A percentile compares a stretch with the other conserved stretches of the same genome.
These are phyloP conservation scores for Philopedon plagiatum DNA, from an alignment of 2,888 invertebrate genomes.

Conservation along the genomic window DNA sequence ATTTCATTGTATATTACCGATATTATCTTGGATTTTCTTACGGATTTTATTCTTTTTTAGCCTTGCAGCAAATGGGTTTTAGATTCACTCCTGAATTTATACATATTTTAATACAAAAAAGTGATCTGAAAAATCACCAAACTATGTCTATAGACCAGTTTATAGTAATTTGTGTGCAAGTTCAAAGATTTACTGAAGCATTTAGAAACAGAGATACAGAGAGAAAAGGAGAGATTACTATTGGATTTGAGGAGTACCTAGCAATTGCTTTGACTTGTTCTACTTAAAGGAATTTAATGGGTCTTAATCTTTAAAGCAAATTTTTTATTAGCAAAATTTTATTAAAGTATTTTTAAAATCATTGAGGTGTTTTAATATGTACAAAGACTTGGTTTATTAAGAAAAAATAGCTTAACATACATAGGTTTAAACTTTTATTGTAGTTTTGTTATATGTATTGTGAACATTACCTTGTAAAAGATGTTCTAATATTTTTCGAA, in stretches of 20 bases:
- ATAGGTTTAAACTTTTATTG: constrained; percentile 30
- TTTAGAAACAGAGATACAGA: constrained; percentile 86
- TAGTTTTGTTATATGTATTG: constrained; percentile 27
- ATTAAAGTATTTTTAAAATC: not conserved
- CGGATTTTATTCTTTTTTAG: constrained; percentile 66
- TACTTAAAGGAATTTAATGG: constrained; percentile 48
- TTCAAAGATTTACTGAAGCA: constrained; percentile 90
- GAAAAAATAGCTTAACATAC: constrained; percentile 13
- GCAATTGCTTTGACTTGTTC: constrained; percentile 85
- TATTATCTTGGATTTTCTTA: not conserved
- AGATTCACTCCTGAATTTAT: constrained; percentile 85
- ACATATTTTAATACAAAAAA: constrained; percentile 78
- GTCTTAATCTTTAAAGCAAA: not conserved
- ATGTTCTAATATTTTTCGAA: constrained; percentile 14
- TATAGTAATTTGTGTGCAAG: constrained; percentile 90
- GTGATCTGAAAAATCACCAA: constrained; percentile 75
- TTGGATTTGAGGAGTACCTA: constrained; percentile 93
- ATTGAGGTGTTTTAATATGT: constrained; percentile 11
- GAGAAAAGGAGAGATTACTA: constrained; percentile 85
- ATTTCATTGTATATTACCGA: too few relatives aligned
- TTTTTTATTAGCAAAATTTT: not conserved
- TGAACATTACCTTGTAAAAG: constrained; percentile 32
- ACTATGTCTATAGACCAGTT: constrained; percentile 88
- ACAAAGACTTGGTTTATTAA: constrained; percentile 5
- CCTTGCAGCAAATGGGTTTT: constrained; percentile 91